Base-by-base conservation (phyloP, 1,140 invertebrate species). In the Agrypnia vestita region DNA sequence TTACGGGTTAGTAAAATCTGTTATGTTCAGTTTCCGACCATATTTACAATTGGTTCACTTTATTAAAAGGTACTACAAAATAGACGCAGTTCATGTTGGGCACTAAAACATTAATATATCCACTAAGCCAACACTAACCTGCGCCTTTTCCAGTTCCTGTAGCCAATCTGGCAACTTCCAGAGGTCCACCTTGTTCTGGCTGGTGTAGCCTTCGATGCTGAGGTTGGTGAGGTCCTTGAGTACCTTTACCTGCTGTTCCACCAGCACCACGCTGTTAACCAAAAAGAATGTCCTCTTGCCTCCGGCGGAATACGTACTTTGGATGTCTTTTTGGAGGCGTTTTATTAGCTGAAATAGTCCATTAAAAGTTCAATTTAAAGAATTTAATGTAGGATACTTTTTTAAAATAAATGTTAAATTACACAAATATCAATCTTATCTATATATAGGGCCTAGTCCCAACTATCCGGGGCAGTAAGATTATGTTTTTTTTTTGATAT, bases 181-280 rank as follows among this genome's bases (percentile, higher is more conserved):
- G 75, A 87, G 89, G 86, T 96, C 96, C 0, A 95, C 91, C 64
- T 90, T 88, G 84, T 91, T 89, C 71, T 93, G 91, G 12, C 92
- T 89, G 61, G 90, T 90, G 82, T 91, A 93, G 11, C 87, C 87
- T 0, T 87, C 89, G 0, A 92, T 88, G 53, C 85, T 87, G 0
- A 90, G 86, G 51, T 88, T 88, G 10, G 93, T 93, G 81, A 94
- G 91, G 56, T 91, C 89, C 55, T 85, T 19, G 4, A 83, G 12
- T 12, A 71, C 92, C 25, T 88, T 84, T 3, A 90, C 91, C 87
- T 99, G 97, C 87, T 98, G 96, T 3, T 90, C 85, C 0, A 97
- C 95, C 19, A 98, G 87, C 15, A 94, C 91, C 0, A 97, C 94
- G 19, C 93, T 96, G 84, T 95, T 96, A 0, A 95, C 95, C 7